Conservation (phyloP, 2,797 vertebrate genomes). For the Acanthurus leucopareius region DNA sequence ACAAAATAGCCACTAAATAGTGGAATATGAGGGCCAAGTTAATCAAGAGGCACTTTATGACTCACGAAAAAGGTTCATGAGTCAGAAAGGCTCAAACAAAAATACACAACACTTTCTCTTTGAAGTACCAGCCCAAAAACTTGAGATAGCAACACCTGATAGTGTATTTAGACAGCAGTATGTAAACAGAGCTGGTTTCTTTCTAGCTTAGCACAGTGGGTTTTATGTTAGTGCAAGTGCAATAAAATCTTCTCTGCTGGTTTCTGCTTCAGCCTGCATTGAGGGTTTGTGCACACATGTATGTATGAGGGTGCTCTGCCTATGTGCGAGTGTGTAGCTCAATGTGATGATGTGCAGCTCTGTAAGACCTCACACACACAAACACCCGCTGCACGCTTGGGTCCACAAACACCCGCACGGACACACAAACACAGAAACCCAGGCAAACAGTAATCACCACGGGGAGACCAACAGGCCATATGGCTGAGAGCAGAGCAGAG, state of each 20-base stretch:
- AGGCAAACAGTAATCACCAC: conserved; percentile 72
- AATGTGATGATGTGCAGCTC: conserved; percentile 69
- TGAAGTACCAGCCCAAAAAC: conserved; percentile 16
- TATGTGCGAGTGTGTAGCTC: conserved; percentile 19
- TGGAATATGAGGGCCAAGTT: neutral
- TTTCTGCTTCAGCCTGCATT: conserved; percentile 42
- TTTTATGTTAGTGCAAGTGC: conserved; percentile 41
- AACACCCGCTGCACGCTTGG: conserved; percentile 51
- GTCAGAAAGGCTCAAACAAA: conserved; percentile 23
- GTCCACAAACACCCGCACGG: conserved; percentile 73
- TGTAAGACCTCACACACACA: conserved; percentile 64
- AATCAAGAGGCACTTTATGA: conserved; percentile 15
- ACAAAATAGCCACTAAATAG: conserved; percentile 14
- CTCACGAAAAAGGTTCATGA: conserved; percentile 11
- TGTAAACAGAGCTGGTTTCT: conserved; percentile 68
- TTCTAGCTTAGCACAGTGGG: conserved; percentile 43
- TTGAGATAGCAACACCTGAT: conserved; percentile 53
- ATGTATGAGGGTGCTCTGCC: conserved; percentile 35
- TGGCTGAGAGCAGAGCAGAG: conserved; percentile 53
- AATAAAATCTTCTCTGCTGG: conserved; percentile 36
- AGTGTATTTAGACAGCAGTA: conserved; percentile 50
- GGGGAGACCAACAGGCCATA: conserved; percentile 56
- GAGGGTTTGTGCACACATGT: conserved; percentile 51
- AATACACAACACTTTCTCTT: neutral
- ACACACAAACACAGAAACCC: conserved; percentile 73